Evolutionary conservation across 2,888 invertebrate genomes (phyloP).

Genomic region (Drosophila merina): DNA sequence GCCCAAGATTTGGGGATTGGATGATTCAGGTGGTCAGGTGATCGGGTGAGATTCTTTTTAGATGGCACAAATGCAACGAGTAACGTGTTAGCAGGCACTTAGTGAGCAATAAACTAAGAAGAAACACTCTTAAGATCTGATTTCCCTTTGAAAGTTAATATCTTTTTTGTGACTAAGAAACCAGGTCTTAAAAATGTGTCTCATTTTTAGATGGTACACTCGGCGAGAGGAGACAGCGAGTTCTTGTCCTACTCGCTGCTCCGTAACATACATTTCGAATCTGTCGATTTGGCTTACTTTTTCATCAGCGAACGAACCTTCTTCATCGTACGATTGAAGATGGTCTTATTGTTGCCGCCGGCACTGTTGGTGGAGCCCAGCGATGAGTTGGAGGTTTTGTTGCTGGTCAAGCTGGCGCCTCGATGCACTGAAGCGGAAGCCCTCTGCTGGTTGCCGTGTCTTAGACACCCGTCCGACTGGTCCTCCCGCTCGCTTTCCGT

Average conservation of each 20-base stretch:
- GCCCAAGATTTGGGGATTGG: conserved; percentile 15
- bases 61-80: conserved; percentile 56
- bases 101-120: conserved; percentile 25
- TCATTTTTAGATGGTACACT: conserved; percentile 30
- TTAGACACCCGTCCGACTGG: conserved; percentile 56
- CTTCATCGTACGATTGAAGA: conserved; percentile 93
- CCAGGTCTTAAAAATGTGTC: conserved; percentile 32
- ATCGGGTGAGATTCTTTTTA: conserved; percentile 39
- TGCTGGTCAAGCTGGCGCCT: conserved; percentile 71
- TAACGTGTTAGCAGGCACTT: conserved; percentile 45
- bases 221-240: conserved; percentile 44
- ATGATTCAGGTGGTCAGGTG: conserved; percentile 19
- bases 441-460: conserved; percentile 71
- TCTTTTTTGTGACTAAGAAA: background rate
- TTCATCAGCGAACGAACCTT: conserved; percentile 91
- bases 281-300: conserved; percentile 82
- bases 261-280: conserved; percentile 26
- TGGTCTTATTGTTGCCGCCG: conserved; percentile 86
- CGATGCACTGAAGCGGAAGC: conserved; percentile 80
- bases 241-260: conserved; percentile 21
- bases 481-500: conserved; percentile 83
- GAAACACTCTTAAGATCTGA: conserved; percentile 15
- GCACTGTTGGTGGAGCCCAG: conserved; percentile 85
- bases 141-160: conserved; percentile 1
- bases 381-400: conserved; percentile 72